Evolutionary conservation across 2,113 vertebrate species (phyloP).

Genomic region (Xenopus borealis): DNA sequence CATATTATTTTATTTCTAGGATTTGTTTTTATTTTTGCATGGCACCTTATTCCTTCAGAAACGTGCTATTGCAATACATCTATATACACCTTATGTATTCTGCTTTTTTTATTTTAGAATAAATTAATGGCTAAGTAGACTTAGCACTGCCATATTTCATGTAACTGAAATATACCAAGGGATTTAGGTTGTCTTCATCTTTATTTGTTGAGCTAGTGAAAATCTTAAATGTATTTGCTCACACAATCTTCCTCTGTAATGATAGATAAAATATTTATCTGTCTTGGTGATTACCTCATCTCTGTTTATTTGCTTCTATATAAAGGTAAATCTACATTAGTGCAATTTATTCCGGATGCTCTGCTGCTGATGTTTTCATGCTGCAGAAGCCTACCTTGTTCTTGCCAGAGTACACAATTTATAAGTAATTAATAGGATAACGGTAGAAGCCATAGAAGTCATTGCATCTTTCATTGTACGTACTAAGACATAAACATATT

Average conservation of each 20-base stretch:
- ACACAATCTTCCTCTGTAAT: conserved; percentile 15
- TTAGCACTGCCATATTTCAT: conserved; percentile 10
- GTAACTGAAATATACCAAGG: conserved; percentile 11
- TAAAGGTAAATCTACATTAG: conserved; percentile 14
- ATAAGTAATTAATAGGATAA: conserved; percentile 67
- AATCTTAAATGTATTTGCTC: conserved; percentile 10
- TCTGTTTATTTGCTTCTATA: conserved; percentile 26
- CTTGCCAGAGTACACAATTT: conserved; percentile 58
- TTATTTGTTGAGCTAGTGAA: conserved; percentile 2
- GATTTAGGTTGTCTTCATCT: conserved; percentile 20
- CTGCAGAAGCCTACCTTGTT: conserved; percentile 50
- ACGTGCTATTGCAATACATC: too few relatives aligned
- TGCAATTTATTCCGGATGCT: conserved; percentile 44
- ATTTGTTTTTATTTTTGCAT: too few relatives aligned
- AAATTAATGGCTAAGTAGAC: conserved; percentile 23
- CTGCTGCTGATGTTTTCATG: conserved; percentile 27
- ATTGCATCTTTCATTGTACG: conserved; percentile 64
- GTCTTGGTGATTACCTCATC: conserved; percentile 25
- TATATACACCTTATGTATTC: too few relatives aligned
- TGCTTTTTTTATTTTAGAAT: conserved; percentile 1
- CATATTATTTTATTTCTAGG: too few relatives aligned
- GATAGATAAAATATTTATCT: conserved; percentile 37
- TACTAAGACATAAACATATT: conserved; percentile 62
- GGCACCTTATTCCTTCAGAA: too few relatives aligned
- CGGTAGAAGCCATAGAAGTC: conserved; percentile 60